Evolutionary conservation across 1,140 invertebrate genomes (phyloP).

Genomic region (Ceratina australensis): DNA sequence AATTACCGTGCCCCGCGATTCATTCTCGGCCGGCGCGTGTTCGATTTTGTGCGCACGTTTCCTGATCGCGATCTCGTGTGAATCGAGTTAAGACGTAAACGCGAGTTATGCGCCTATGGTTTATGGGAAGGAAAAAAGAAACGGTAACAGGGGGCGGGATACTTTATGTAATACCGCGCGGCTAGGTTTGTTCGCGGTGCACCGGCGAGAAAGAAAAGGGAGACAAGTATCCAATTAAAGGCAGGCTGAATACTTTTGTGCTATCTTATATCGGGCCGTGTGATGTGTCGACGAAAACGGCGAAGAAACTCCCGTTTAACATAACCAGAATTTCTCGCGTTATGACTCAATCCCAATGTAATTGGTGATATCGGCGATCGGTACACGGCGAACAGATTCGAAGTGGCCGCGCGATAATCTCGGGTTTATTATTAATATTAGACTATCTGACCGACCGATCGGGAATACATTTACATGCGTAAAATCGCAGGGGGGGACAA

Average conservation of each 20-base stretch:
- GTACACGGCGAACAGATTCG: constrained; percentile 27
- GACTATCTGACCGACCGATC: constrained; percentile 46
- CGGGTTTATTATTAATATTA: constrained; percentile 41
- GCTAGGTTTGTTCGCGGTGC: constrained; percentile 13
- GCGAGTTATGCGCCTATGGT: not conserved
- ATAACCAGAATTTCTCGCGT: constrained; percentile 50
- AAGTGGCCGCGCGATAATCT: constrained; percentile 20
- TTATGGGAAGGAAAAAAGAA: constrained; percentile 6
- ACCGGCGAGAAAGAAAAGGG: constrained; percentile 9
- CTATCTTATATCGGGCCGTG: constrained; percentile 32
- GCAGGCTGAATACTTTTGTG: constrained; percentile 17
- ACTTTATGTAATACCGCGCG: constrained; percentile 26
- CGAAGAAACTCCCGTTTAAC: constrained; percentile 46
- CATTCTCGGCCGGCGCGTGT: not conserved
- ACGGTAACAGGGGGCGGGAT: constrained; percentile 4
- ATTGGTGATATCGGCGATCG: constrained; percentile 39
- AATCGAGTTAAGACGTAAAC: constrained; percentile 36
- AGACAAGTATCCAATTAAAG: constrained; percentile 41
- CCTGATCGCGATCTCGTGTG: constrained; percentile 16
- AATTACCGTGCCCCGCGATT: not conserved
- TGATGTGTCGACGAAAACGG: constrained; percentile 38
- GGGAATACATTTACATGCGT: constrained; percentile 53
- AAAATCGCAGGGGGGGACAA: constrained; percentile 25
- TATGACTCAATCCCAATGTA: constrained; percentile 55
- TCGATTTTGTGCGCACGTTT: not conserved